Evolutionary conservation across 2,797 vertebrate species (phyloP), one percentile per base, ranked within the genome.

Genomic region (Gymnocypris eckloni): DNA sequence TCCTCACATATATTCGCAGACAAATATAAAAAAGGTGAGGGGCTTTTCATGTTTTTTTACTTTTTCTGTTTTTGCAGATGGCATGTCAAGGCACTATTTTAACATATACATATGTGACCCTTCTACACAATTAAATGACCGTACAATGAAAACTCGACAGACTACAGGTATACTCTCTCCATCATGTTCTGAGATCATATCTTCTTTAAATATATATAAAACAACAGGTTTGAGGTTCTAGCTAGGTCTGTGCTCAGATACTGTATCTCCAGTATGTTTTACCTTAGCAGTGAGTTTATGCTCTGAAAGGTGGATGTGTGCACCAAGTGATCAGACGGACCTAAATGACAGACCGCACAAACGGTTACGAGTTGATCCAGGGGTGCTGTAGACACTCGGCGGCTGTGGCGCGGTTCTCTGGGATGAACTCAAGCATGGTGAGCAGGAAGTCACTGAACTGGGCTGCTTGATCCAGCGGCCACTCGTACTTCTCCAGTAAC

Each of bases 381-480:
- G 96, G 94, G 82, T 99, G 98, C 92, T 96, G 94, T 89, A 99
- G 96, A 94, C 98, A 99, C 94, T 98, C 95, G 0, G 96, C 95
- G 1, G 98, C 98, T 0, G 97, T 97, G 16, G 98, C 97, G 0
- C 98, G 93, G 61, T 97, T 97, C 22, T 99, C 97, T 0, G 98
- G 98, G 86, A 97, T 94, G 94, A 97, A 96, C 90, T 98, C 97
- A 93, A 99, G 91, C 98, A 99, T 99, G 76, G 97, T 97, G 78
- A 97, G 94, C 92, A 99, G 95, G 95, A 99, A 99, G 97, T 99
- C 97, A 41, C 97, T 99, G 93, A 99, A 99, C 94, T 98, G 97
- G 13, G 97, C 97, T 22, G 98, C 98, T 84, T 98, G 97, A 87
- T 99, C 98, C 41, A 97, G 94, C 13, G 98, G 97, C 98, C 98